These are phyloP conservation scores for Neogale vison DNA, from an alignment of 2,113 vertebrate genomes.

Conservation along the genomic window DNA sequence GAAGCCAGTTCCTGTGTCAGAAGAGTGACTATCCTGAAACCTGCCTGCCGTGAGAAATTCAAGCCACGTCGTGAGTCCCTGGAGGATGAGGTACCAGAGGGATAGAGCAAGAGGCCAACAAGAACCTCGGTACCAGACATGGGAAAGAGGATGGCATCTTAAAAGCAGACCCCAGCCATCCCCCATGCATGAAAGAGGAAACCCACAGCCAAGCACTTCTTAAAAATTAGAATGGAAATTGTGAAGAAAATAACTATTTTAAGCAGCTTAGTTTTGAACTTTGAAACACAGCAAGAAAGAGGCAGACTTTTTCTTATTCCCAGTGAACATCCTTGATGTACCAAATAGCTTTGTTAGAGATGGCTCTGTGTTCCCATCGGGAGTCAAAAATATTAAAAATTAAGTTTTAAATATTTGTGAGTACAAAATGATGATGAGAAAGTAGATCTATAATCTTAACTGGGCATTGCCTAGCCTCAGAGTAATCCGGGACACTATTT, in stretches of 20 bases:
- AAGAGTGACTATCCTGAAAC: not conserved
- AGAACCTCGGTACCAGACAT: not conserved
- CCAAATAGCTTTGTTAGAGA: not conserved
- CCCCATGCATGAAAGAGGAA: not conserved
- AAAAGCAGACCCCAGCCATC: not conserved
- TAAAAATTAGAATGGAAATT: not conserved
- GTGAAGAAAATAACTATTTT: not conserved
- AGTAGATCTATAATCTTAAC: not conserved
- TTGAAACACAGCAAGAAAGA: not conserved
- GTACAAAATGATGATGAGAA: not conserved
- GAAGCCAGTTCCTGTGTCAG: not conserved
- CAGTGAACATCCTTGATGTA: not conserved
- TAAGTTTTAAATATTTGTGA: not conserved
- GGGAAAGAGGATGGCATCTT: not conserved
- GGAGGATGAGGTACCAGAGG: not conserved
- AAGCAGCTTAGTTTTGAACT: not conserved
- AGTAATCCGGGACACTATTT: not conserved
- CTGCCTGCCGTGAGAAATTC: not conserved
- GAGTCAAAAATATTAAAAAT: not conserved
- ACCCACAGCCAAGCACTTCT: too few relatives aligned
- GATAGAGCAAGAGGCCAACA: too few relatives aligned
- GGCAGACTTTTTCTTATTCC: fast-evolving
- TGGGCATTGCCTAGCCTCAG: not conserved
- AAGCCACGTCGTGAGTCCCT: not conserved
- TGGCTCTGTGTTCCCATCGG: not conserved